phyloP scores from a whole-genome alignment of 2,113 vertebrate genomes.

The Mus pahari region DNA sequence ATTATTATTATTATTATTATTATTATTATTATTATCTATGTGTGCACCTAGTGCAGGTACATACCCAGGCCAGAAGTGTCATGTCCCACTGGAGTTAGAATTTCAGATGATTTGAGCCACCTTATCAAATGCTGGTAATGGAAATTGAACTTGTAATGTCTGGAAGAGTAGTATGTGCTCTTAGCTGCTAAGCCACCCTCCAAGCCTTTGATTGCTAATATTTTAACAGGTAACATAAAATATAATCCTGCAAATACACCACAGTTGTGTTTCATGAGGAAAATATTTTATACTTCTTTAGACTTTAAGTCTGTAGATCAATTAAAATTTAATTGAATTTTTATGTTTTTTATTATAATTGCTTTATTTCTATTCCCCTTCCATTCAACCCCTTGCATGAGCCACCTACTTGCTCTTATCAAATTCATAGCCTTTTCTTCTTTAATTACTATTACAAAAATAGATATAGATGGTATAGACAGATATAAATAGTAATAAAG shows the following conservation, averaged over 20 bases:
- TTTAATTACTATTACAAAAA: background rate
- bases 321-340: conserved; percentile 41
- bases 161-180: background rate
- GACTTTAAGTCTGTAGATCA: conserved; percentile 56
- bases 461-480: background rate
- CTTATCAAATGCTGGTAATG: too few relatives aligned
- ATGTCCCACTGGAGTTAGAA: background rate
- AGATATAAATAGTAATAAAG: background rate
- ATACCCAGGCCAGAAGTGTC: background rate
- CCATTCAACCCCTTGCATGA: background rate
- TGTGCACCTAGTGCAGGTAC: background rate
- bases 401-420: background rate
- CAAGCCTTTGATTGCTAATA: background rate
- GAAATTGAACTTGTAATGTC: background rate
- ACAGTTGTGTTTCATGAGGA: background rate
- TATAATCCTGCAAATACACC: conserved; percentile 25
- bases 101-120: background rate
- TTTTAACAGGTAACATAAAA: conserved; percentile 34
- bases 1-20: too few relatives aligned
- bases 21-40: background rate
- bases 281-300: conserved; percentile 26
- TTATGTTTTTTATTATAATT: background rate
- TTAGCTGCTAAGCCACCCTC: background rate
- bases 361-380: background rate
- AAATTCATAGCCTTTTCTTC: background rate